Conservation (phyloP, 30 jellyfish, hydroid and myxozoan species). For the Aurelia coerulea region DNA sequence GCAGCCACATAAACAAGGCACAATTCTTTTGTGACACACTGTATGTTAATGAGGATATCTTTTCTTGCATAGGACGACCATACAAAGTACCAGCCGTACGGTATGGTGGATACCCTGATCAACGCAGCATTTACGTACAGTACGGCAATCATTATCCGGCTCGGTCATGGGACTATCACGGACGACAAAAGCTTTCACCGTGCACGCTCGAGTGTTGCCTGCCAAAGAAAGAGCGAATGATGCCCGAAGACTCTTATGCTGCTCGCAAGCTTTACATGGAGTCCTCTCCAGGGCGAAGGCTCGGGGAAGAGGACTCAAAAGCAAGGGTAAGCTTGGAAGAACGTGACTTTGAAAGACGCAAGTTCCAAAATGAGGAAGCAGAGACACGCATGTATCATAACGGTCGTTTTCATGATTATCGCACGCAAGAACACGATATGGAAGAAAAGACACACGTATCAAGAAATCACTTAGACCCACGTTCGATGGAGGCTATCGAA, state of each 20-base stretch:
- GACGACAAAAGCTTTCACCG: conserved; percentile 20
- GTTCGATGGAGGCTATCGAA: not conserved
- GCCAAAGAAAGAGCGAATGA: conserved; percentile 40
- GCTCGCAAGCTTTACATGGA: not conserved
- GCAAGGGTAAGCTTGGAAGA: not conserved
- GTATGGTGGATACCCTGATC: conserved; percentile 10
- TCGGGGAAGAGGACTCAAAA: not conserved
- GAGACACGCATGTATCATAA: conserved; percentile 2
- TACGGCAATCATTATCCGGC: conserved; percentile 25
- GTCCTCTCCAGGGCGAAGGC: not conserved
- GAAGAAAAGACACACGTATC: not conserved
- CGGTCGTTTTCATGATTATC: not conserved
- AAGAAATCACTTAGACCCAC: not conserved
- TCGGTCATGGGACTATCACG: conserved; percentile 29
- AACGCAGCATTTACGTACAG: not conserved
- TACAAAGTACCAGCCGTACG: conserved; percentile 51
- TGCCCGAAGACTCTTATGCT: conserved; percentile 8
- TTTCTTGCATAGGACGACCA: conserved; percentile 19
- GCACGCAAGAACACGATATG: not conserved
- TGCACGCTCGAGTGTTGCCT: conserved; percentile 59
- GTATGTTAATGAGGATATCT: no score
- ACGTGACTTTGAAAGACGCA: no score
- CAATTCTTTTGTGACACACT: no score
- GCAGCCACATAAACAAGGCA: no score
- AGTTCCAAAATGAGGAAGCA: not conserved